Percentiles rank a stretch among this genome's conserved stretches.
These are phyloP conservation scores for Chelon labrosus DNA, from an alignment of 2,797 vertebrate genomes.

Conservation along the genomic window DNA sequence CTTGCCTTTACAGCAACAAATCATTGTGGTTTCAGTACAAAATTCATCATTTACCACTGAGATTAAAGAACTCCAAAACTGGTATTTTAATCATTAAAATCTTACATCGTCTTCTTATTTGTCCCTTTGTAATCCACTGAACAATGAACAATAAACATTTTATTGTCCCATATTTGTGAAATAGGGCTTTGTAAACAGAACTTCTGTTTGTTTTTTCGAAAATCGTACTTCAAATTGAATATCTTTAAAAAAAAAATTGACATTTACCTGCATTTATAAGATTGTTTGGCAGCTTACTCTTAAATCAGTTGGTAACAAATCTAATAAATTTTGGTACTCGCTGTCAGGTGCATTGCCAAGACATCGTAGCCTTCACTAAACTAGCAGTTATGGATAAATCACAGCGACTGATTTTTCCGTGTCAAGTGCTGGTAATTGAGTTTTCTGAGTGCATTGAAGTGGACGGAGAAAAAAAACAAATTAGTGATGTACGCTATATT, in stretches of 20 bases:
- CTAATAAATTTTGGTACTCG: neutral
- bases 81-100: neutral
- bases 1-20: conserved; percentile 1
- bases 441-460: neutral
- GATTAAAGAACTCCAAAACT: neutral
- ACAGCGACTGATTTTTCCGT: conserved; percentile 1
- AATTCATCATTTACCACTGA: neutral
- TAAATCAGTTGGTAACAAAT: neutral
- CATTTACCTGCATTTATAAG: neutral
- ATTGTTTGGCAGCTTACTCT: neutral
- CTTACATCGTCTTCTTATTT: neutral
- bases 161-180: neutral
- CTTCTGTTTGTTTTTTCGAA: too few species aligned
- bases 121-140: neutral
- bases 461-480: neutral
- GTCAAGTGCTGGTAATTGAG: neutral
- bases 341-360: neutral
- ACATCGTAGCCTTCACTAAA: too few species aligned
- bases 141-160: neutral
- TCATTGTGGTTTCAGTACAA: neutral
- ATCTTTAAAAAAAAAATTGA: neutral
- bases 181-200: too few species aligned
- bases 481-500: neutral
- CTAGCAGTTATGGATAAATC: neutral
- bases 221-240: too few species aligned